These are phyloP conservation scores for Caenorhabditis parvicauda DNA, from an alignment of 2,888 invertebrate species.

Conservation along the genomic window DNA sequence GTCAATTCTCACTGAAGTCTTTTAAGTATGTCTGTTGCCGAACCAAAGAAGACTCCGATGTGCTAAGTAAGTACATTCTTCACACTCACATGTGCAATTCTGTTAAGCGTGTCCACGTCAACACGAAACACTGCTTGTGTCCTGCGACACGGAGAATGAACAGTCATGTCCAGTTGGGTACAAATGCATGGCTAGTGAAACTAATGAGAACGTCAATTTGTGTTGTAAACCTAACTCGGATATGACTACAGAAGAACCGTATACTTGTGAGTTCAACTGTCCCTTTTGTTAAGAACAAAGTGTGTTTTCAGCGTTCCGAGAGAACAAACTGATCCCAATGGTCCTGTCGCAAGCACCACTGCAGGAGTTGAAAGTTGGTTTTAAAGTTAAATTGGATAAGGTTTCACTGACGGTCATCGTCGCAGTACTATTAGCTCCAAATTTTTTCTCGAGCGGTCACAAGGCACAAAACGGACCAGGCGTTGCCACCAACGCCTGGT, in stretches of 20 bases:
- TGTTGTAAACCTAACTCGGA: constrained; percentile 36
- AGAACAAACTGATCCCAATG: constrained; percentile 37
- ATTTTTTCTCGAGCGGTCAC: too few relatives aligned
- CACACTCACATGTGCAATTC: not conserved
- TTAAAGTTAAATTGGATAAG: not conserved
- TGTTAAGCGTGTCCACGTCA: constrained; percentile 41
- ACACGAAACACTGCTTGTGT: constrained; percentile 34
- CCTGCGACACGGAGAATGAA: constrained; percentile 21
- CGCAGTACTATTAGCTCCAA: too few relatives aligned
- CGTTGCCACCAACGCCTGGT: too few relatives aligned
- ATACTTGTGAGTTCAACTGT: constrained; percentile 19
- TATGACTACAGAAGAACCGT: constrained; percentile 31
- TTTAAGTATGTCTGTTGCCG: constrained; percentile 40
- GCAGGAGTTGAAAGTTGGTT: constrained; percentile 17
- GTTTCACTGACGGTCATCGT: not conserved
- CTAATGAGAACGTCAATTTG: constrained; percentile 21
- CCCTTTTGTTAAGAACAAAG: not conserved
- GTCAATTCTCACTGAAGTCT: constrained; percentile 31
- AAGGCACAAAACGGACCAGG: too few relatives aligned
- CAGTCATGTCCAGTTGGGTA: constrained; percentile 34
- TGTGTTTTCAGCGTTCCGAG: constrained; percentile 31
- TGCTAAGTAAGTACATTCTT: constrained; percentile 32
- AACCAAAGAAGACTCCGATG: constrained; percentile 27
- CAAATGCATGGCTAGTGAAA: constrained; percentile 23
- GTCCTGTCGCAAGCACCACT: constrained; percentile 27